Conservation (phyloP, 1,140 invertebrate species). For the Sminthurinus signatus region DNA sequence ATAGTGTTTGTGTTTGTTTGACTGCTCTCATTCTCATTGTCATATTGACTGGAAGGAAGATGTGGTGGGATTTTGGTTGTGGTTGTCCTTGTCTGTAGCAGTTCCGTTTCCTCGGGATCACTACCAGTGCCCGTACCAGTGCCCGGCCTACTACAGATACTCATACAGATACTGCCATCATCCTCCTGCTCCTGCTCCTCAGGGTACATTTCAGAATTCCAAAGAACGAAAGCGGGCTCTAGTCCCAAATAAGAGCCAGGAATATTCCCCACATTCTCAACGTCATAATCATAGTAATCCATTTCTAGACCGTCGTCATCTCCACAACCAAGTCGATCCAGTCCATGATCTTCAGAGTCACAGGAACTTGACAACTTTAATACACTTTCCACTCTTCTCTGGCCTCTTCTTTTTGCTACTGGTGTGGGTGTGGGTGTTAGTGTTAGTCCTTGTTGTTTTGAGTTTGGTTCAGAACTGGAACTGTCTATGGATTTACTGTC, state of each 20-base stretch:
- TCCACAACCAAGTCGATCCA: conserved; percentile 9
- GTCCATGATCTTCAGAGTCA: background rate
- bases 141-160: too few relatives aligned
- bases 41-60: too few relatives aligned
- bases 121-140: too few relatives aligned
- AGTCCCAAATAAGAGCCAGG: conserved; percentile 36
- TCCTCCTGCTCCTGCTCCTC: conserved; percentile 2
- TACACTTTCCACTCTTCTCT: conserved; percentile 12
- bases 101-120: too few relatives aligned
- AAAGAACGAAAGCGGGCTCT: conserved; percentile 37
- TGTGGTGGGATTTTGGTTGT: background rate
- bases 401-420: too few relatives aligned
- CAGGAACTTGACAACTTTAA: conserved; percentile 6
- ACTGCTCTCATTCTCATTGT: too few relatives aligned
- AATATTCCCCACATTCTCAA: conserved; percentile 35
- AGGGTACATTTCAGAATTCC: conserved; percentile 28
- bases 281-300: conserved; percentile 41
- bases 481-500: background rate
- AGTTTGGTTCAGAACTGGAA: background rate
- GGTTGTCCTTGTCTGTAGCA: background rate
- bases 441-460: conserved; percentile 8
- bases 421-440: too few relatives aligned
- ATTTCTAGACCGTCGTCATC: conserved; percentile 37
- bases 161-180: background rate
- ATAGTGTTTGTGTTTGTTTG: too few relatives aligned